Conservation (phyloP, 2,113 vertebrate species). For the Columbina picui region DNA sequence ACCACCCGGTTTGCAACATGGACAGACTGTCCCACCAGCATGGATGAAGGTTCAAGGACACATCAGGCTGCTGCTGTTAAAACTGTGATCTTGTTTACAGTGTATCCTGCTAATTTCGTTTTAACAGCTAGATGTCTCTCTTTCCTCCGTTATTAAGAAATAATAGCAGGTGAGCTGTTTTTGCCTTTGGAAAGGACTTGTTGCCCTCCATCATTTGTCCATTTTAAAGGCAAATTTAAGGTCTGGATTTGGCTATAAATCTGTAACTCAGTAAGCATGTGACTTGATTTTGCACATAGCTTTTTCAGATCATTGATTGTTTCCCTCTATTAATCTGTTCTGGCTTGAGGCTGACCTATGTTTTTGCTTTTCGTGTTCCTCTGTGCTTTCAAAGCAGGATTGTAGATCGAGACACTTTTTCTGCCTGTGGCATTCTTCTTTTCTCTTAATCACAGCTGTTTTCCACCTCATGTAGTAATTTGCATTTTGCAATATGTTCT, state of each 20-base stretch:
- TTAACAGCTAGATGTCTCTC: slow-evolving; percentile 64
- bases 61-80: not conserved
- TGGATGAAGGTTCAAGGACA: not conserved
- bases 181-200: slow-evolving; percentile 24
- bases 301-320: slow-evolving; percentile 56
- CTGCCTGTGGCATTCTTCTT: not conserved
- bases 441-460: not conserved
- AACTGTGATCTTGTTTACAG: not conserved
- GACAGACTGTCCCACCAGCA: fast-evolving
- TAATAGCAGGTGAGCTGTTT: not conserved
- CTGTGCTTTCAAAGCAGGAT: not conserved
- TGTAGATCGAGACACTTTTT: not conserved
- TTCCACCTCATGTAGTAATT: not conserved
- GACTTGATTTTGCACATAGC: slow-evolving; percentile 24
- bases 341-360: slow-evolving; percentile 29
- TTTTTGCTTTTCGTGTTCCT: not conserved
- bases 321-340: slow-evolving; percentile 19
- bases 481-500: not conserved
- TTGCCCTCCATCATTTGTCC: slow-evolving; percentile 31
- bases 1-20: not conserved
- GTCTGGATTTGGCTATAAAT: slow-evolving; percentile 31
- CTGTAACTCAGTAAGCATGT: not conserved
- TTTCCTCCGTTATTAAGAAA: slow-evolving; percentile 2
- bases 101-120: not conserved
- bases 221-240: slow-evolving; percentile 44